Evolutionary conservation across 2,888 invertebrate genomes (phyloP), one percentile per base, ranked within the genome.

Genomic region (Gandaritis pyraliata): DNA sequence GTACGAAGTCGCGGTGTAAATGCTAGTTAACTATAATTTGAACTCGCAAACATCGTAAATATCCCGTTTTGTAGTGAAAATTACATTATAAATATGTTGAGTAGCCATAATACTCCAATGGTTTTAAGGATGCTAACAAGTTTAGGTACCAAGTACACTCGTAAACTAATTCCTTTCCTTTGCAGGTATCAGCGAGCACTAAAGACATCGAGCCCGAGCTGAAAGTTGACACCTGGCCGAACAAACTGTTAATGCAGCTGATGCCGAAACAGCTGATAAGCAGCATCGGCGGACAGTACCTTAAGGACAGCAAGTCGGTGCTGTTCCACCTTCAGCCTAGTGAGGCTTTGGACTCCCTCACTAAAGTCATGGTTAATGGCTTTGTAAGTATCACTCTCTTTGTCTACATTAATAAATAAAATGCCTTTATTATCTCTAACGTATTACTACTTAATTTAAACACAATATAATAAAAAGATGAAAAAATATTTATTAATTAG

Each of bases 141-240:
- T 23, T 23, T 5, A 23, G 1, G 23, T 23, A 39, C 5, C 3
- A 23, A 0, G 23, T 23, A 39, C 5, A 39, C n/a, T 12, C 5
- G 13, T 3, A 39, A 39, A 39, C 13, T 2, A n/a, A n/a, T 39
- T 5, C 10, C 39, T 13, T 39, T 39, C 6, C 39, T 13, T 30
- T 47, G 0, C 77, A 91, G 90, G 92, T 93, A 12, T 94, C 94
- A 45, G 93, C 94, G 0, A 93, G 93, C 72, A 93, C 94, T 0
- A 95, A 97, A 77, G 97, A 97, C 75, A 97, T 97, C 1, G 98
- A 98, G 80, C 96, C 97, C 0, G 98, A 98, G 86, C 93, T 98
- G 93, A 97, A 97, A 88, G 97, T 98, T 1, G 97, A 97, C 77
- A 96, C 96, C 33, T 99, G 98, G 98, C 98, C 98, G 0, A 94